phyloP scores from a whole-genome alignment of 1,140 invertebrate species.

The Stegodyphus dumicola region DNA sequence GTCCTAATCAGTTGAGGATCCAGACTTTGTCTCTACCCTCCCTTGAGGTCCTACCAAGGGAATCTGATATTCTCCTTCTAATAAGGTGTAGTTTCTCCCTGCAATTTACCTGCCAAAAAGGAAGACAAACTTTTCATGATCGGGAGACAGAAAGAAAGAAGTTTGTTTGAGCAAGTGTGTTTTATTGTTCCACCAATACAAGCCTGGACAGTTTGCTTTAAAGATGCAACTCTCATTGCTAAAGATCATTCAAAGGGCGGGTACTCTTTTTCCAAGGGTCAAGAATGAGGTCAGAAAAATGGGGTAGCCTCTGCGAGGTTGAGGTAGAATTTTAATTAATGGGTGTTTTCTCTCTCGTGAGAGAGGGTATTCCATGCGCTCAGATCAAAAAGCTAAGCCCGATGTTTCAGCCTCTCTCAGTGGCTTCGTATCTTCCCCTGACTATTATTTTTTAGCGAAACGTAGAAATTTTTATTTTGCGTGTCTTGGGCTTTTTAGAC shows the following conservation, averaged over 20 bases:
- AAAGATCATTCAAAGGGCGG: constrained; percentile 28
- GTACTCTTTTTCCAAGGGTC: constrained; percentile 10
- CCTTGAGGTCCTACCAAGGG: neutral
- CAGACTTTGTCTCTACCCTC: neutral
- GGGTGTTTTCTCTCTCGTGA: constrained; percentile 36
- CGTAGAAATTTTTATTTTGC: constrained; percentile 29
- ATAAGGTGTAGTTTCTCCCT: constrained; percentile 47
- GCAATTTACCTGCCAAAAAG: constrained; percentile 52
- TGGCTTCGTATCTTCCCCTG: constrained; percentile 15
- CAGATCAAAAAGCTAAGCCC: constrained; percentile 14
- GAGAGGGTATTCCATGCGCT: neutral
- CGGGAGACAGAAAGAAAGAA: constrained; percentile 5
- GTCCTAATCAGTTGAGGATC: neutral
- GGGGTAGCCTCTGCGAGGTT: constrained; percentile 33
- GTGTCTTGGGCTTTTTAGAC: constrained; percentile 21
- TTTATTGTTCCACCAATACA: constrained; percentile 33
- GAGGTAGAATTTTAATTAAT: constrained; percentile 54
- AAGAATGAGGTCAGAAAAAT: constrained; percentile 42
- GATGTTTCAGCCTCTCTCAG: constrained; percentile 5
- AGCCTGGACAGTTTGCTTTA: neutral
- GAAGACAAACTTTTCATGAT: constrained; percentile 31
- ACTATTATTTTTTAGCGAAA: constrained; percentile 20
- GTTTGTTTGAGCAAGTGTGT: constrained; percentile 42
- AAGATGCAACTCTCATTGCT: neutral
- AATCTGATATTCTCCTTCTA: constrained; percentile 32